phyloP scores from a whole-genome alignment of 2,113 vertebrate genomes.

The Protobothrops flavoviridis region DNA sequence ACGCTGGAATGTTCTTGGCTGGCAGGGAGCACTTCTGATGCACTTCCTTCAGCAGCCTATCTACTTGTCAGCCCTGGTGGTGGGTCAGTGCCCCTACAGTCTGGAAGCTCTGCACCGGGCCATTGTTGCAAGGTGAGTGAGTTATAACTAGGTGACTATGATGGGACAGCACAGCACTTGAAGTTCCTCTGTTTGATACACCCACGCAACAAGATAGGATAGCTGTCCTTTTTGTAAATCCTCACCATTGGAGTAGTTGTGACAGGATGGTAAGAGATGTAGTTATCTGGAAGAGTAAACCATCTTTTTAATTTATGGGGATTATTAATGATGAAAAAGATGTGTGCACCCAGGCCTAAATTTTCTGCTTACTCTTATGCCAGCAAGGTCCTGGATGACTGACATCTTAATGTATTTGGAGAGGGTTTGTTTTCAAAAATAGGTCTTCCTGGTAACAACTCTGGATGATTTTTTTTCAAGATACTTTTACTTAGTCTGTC shows the following conservation, averaged over 20 bases:
- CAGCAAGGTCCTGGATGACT: background rate
- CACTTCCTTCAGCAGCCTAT: slow-evolving; percentile 87
- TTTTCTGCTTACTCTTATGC: background rate
- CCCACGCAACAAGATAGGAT: background rate
- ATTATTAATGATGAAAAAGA: background rate
- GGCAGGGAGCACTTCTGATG: slow-evolving; percentile 90
- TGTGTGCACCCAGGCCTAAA: background rate
- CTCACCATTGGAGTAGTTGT: background rate
- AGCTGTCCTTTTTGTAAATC: background rate
- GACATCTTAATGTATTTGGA: background rate
- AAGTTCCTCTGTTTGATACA: background rate
- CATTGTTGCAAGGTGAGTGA: slow-evolving; percentile 74
- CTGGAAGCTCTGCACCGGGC: slow-evolving; percentile 81
- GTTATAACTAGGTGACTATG: background rate
- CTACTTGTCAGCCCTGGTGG: slow-evolving; percentile 81
- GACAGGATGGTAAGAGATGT: background rate
- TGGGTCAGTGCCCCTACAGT: slow-evolving; percentile 85
- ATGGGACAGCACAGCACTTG: background rate
- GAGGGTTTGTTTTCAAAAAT: background rate
- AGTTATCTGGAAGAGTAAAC: background rate
- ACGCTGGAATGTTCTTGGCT: slow-evolving; percentile 86
- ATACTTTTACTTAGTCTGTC: background rate
- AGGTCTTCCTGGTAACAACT: background rate
- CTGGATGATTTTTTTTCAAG: background rate
- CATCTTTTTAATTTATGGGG: background rate